Evolutionary conservation across 2,797 vertebrate species (phyloP), one percentile per base, ranked within the genome.

Genomic region (Myripristis murdjan): DNA sequence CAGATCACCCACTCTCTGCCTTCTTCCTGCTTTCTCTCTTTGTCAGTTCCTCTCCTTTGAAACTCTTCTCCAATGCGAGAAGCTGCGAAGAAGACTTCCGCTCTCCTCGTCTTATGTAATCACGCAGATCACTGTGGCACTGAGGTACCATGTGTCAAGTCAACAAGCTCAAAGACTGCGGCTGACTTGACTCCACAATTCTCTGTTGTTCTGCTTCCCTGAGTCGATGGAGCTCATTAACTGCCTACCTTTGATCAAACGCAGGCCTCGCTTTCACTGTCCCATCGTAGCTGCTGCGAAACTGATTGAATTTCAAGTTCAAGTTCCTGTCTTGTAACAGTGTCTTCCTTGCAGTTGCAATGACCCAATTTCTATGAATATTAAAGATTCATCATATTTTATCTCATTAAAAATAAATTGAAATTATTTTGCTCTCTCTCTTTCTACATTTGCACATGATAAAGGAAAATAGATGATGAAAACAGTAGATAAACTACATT

Each of bases 81-180:
- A 66, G 60, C 75, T 66, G 66, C 62, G 83, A 72, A 78, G 75
- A 82, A 71, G 69, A 75, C 87, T 83, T 73, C 52, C 26, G 14
- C 28, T 60, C 41, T 8, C 62, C 64, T 64, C 76, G 75, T 76
- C 70, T 87, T 67, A 69, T 72, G 79, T 82, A 89, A 86, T 78
- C 10, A 43, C 8, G 16, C 2, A 26, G 64, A 81, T 79, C 58
- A 69, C 81, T 73, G 70, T 51, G 68, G 54, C 20, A 20, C 82
- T 0, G 74, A 79, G 72, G 70, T 75, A 54, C 63, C 47, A 52
- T 37, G 77, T 73, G 81, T 79, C 64, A 88, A 81, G 76, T 74
- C 84, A 79, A 84, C 84, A 58, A 68, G 75, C 82, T 87, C 83
- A 87, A 83, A 89, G 74, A 68, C 31, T 35, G 65, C 4, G 57